Base-by-base conservation (phyloP, 2,888 invertebrate species). In the Odontothrips loti region DNA sequence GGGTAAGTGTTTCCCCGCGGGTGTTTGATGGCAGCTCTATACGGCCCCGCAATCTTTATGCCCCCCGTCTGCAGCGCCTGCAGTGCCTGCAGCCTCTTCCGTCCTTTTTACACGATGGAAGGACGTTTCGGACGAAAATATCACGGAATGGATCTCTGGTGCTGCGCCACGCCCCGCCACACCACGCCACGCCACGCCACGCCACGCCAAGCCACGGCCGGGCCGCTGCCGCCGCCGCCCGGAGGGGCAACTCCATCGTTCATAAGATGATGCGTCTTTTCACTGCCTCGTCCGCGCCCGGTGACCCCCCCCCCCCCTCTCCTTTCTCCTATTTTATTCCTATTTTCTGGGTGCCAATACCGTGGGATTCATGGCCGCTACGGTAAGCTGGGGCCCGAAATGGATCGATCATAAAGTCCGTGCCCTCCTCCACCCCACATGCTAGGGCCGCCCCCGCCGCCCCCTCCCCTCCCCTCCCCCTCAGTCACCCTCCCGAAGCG, bases 341-440 rank as follows among this genome's bases (percentile, higher is more conserved):
- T 27, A 75, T 75, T 75, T 75, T 75, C 68, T 8, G 68, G 27
- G 68, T 27, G 68, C 23, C 68, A 75, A 27, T 75, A 75, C 68
- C 27, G n/a, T 27, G 68, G 27, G 27, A 27, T 75, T 75, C 68
- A 27, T 27, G 27, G 68, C 23, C 27, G 68, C 23, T 10, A 9
- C 68, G 58, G 58, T 58, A 20, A 58, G 58, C 58, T 6, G 15
- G 58, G 58, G 15, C 20, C 58, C 58, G 34, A 43, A 58, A 58
- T 58, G 58, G 58, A 20, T 58, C 58, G 58, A 58, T 58, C 58
- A 58, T 58, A 58, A 58, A 58, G 58, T 58, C 58, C 20, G 58
- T 43, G 34, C 15, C 17, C 58, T 43, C 34, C 34, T 43, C 34
- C 6, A 43, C 34, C 34, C 34, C 34, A 6, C 34, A 43, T 43